Conservation (phyloP, 2,113 vertebrate genomes). For the Sinocyclocheilus anshuiensis region DNA sequence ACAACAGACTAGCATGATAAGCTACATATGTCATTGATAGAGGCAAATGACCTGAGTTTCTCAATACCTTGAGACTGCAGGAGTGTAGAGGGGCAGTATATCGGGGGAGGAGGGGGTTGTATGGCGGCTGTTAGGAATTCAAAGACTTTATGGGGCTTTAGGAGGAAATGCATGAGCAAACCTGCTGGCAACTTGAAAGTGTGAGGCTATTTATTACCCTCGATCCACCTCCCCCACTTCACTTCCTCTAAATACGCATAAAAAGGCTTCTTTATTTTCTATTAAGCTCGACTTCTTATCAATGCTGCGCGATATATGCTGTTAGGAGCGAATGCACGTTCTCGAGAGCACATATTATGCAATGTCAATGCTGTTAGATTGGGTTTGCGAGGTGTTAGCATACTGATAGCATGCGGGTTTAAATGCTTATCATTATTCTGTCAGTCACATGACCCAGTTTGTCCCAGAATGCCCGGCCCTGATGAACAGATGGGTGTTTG, state of each 20-base stretch:
- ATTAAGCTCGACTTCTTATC: constrained; percentile 12
- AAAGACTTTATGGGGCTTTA: constrained; percentile 59
- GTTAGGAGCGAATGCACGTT: background rate
- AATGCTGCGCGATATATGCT: background rate
- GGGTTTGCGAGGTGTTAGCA: constrained; percentile 1
- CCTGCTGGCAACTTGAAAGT: constrained; percentile 59
- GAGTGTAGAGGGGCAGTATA: constrained; percentile 9
- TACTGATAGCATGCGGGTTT: background rate
- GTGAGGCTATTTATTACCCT: constrained; percentile 57
- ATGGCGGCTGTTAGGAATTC: constrained; percentile 57
- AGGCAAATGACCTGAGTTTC: constrained; percentile 10
- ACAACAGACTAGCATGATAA: background rate
- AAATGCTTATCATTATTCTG: constrained; percentile 7
- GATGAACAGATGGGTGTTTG: constrained; percentile 27
- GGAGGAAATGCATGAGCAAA: constrained; percentile 63
- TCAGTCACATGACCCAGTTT: constrained; percentile 9
- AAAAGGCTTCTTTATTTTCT: constrained; percentile 42
- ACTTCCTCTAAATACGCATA: constrained; percentile 45
- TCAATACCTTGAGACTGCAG: constrained; percentile 26
- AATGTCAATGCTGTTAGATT: background rate
- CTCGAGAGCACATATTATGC: background rate
- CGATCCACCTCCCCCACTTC: constrained; percentile 31
- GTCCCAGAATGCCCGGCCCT: constrained; percentile 2
- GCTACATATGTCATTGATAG: constrained; percentile 23
- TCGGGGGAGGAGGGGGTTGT: constrained; percentile 5